phyloP scores from a whole-genome alignment of 2,888 invertebrate species.

The Pristionchus mayeri region DNA sequence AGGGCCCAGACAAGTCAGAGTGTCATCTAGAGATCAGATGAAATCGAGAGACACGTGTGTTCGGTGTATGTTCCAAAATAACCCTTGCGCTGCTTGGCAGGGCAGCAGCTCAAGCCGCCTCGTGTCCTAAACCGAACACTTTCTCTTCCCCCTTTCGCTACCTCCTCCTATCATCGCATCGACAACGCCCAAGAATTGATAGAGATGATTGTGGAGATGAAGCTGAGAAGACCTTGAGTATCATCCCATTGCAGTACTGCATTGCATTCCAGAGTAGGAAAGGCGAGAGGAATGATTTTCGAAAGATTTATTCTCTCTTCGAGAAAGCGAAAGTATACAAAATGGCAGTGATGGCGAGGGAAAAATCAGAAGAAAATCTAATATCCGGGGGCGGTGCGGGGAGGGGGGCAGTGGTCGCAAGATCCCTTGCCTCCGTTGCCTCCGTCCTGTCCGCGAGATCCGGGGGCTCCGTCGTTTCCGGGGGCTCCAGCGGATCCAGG shows the following conservation, averaged over 20 bases:
- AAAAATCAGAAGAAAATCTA: conserved; percentile 10
- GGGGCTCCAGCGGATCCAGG: conserved; percentile 48
- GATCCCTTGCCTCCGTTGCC: conserved; percentile 51
- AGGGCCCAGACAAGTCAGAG: conserved; percentile 7
- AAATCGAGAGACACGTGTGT: background rate
- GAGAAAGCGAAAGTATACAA: conserved; percentile 39
- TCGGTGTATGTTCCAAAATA: conserved; percentile 22
- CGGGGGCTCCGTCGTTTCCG: conserved; percentile 48
- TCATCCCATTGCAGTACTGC: no score
- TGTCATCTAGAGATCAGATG: background rate
- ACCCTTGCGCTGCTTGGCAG: background rate
- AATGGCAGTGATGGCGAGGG: conserved; percentile 24
- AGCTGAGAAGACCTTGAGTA: background rate
- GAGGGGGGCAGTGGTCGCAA: conserved; percentile 52
- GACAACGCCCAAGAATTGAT: conserved; percentile 38
- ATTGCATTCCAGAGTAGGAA: background rate
- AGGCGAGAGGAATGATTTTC: background rate
- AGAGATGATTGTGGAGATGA: background rate
- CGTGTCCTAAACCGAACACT: conserved; percentile 40
- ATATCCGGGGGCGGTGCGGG: conserved; percentile 51
- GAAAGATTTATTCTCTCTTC: conserved; percentile 50
- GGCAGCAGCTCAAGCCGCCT: background rate
- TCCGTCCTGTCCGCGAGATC: conserved; percentile 48
- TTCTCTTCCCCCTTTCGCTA: background rate
- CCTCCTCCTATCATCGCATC: background rate